These are phyloP conservation scores for Plectrocnemia conspersa DNA, from an alignment of 1,140 invertebrate species.

Conservation along the genomic window DNA sequence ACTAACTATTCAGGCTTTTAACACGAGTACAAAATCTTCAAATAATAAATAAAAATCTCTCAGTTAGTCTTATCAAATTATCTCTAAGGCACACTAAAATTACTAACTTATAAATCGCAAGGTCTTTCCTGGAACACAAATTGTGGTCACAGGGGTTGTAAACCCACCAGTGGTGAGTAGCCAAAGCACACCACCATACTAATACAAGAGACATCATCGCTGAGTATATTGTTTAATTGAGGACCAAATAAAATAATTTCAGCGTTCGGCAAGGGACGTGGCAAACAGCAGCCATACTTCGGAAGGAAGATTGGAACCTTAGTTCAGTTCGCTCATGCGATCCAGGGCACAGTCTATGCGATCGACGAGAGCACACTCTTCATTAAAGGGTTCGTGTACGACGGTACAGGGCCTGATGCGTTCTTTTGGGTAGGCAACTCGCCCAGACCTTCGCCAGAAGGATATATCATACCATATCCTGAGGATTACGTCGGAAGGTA, in stretches of 20 bases:
- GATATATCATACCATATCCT: constrained; percentile 79
- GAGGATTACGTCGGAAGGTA: constrained; percentile 71
- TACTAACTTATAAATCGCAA: too few species aligned
- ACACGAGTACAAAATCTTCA: too few species aligned
- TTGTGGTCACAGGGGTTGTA: constrained; percentile 18
- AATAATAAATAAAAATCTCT: too few species aligned
- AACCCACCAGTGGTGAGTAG: constrained; percentile 14
- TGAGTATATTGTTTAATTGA: not conserved
- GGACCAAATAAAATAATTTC: not conserved
- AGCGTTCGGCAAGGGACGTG: constrained; percentile 19
- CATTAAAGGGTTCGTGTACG: constrained; percentile 80
- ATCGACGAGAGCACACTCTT: constrained; percentile 84
- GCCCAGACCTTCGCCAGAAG: constrained; percentile 68
- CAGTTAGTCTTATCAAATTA: too few species aligned
- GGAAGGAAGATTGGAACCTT: constrained; percentile 69
- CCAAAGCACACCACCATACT: not conserved
- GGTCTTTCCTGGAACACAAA: constrained; percentile 26
- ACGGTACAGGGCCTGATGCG: constrained; percentile 77
- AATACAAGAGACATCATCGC: not conserved
- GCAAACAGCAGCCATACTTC: constrained; percentile 62
- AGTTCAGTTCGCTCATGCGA: constrained; percentile 67
- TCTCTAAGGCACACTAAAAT: too few species aligned
- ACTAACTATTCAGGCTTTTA: too few species aligned
- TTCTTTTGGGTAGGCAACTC: constrained; percentile 86
- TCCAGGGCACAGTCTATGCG: constrained; percentile 74